A percentile compares a stretch with the other conserved stretches of the same genome.
phyloP scores from a whole-genome alignment of 2,888 invertebrate genomes.

The Macaria notata region DNA sequence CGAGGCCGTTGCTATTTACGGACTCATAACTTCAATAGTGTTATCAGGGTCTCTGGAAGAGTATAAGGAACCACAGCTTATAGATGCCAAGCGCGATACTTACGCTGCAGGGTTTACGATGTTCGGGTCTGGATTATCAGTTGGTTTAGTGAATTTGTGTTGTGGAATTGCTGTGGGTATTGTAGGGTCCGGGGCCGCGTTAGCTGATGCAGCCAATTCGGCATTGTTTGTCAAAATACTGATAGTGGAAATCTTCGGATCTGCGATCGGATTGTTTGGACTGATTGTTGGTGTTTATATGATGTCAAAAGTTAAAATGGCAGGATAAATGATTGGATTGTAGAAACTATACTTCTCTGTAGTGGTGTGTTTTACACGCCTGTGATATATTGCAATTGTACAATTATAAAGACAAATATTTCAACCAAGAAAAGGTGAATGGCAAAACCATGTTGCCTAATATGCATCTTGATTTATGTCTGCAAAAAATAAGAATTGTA shows the following conservation, averaged over 20 bases:
- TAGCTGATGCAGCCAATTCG: slow-evolving; percentile 96
- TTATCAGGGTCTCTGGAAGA: background rate
- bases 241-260: slow-evolving; percentile 92
- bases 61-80: background rate
- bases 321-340: background rate
- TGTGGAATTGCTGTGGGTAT: background rate
- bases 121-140: background rate
- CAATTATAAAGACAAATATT: background rate
- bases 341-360: background rate
- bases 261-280: slow-evolving; percentile 96
- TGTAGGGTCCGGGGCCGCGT: slow-evolving; percentile 94
- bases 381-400: background rate
- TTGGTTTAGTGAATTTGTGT: background rate
- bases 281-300: slow-evolving; percentile 95
- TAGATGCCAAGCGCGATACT: background rate
- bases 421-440: background rate
- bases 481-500: too few relatives aligned
- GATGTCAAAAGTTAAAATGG: slow-evolving; percentile 67
- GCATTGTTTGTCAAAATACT: slow-evolving; percentile 93
- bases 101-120: background rate
- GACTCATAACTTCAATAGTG: slow-evolving; percentile 85
- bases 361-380: background rate
- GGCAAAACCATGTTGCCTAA: too few relatives aligned
- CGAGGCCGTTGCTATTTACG: background rate
- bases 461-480: too few relatives aligned